These are phyloP conservation scores for Struthio camelus DNA, from an alignment of 2,113 vertebrate species.

Conservation along the genomic window DNA sequence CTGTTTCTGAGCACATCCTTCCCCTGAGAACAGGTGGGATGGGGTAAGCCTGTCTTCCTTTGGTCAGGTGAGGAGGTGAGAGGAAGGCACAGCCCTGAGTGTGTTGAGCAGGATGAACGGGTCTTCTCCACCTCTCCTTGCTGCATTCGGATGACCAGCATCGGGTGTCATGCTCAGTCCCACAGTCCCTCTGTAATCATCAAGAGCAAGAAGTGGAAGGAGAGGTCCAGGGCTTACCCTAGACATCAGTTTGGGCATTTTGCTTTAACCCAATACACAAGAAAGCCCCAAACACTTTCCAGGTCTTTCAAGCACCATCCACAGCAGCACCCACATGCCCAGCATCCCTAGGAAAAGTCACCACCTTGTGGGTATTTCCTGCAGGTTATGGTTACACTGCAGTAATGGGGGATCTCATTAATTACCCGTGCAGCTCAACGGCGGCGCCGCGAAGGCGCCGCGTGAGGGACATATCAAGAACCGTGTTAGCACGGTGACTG, in stretches of 20 bases:
- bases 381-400: neutral
- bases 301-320: neutral
- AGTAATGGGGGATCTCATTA: conserved; percentile 10
- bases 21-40: neutral
- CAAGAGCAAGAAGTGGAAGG: neutral
- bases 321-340: neutral
- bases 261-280: neutral
- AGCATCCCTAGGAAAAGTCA: neutral
- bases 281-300: neutral
- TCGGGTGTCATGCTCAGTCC: rapidly evolving
- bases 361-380: neutral
- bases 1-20: neutral
- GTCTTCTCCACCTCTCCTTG: neutral
- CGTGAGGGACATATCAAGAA: conserved; percentile 30
- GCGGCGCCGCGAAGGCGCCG: neutral
- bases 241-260: neutral
- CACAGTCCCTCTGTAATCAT: neutral
- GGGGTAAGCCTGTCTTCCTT: neutral
- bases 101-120: neutral
- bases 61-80: neutral
- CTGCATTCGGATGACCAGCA: rapidly evolving
- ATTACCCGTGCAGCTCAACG: neutral
- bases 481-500: conserved; percentile 47
- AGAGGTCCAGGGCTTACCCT: neutral
- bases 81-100: neutral